phyloP scores from a whole-genome alignment of 1,140 invertebrate species.

The Fopius arisanus region DNA sequence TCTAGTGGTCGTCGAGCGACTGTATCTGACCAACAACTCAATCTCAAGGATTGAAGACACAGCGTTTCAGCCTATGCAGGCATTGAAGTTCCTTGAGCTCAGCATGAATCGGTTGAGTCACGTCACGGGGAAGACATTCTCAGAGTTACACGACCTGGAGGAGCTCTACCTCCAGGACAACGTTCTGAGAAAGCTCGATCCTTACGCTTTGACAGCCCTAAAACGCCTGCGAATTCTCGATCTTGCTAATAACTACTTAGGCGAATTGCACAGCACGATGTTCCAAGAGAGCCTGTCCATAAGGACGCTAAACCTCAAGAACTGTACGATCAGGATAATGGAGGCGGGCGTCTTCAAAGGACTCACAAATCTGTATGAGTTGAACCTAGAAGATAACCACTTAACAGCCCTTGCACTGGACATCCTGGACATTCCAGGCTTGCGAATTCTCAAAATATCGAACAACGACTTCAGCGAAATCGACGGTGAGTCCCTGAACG shows the following conservation, averaged over 20 bases:
- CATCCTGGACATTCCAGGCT: conserved; percentile 75
- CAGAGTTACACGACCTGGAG: conserved; percentile 74
- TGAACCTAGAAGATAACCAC: conserved; percentile 78
- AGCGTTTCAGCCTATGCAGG: conserved; percentile 78
- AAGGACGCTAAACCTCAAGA: conserved; percentile 67
- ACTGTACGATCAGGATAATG: conserved; percentile 70
- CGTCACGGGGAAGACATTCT: conserved; percentile 74
- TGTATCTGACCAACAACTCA: conserved; percentile 85
- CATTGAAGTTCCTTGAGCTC: conserved; percentile 79
- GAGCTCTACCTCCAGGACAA: conserved; percentile 73
- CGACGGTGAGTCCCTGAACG: conserved; percentile 75
- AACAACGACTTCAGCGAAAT: conserved; percentile 80
- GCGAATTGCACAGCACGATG: conserved; percentile 66
- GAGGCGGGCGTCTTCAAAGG: conserved; percentile 72
- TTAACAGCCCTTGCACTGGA: conserved; percentile 73
- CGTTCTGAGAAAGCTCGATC: conserved; percentile 66
- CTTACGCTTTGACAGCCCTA: conserved; percentile 68
- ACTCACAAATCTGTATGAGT: conserved; percentile 72
- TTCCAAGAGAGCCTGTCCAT: conserved; percentile 71
- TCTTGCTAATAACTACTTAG: conserved; percentile 70
- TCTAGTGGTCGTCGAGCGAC: conserved; percentile 75
- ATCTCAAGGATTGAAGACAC: conserved; percentile 82
- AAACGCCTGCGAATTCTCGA: conserved; percentile 70
- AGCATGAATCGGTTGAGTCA: conserved; percentile 77
- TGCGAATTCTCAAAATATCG: conserved; percentile 76